Conservation (phyloP, 2,113 vertebrate genomes). For the Azemiops feae region DNA sequence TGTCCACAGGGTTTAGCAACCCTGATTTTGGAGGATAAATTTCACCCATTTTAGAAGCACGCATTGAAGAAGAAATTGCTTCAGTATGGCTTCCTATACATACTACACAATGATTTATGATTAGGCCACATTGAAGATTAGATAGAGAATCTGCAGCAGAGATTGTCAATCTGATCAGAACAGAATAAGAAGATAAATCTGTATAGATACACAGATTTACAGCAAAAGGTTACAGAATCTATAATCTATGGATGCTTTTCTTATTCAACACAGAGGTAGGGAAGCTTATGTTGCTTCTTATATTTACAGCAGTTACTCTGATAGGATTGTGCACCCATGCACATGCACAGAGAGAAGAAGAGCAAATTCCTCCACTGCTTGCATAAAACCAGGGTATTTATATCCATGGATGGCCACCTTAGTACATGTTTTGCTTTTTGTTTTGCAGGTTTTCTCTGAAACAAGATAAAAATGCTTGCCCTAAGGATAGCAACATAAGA, state of each 20-base stretch:
- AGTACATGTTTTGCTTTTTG: not conserved
- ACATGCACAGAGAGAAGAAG: not conserved
- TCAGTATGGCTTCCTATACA: not conserved
- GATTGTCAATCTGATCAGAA: not conserved
- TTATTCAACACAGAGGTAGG: not conserved
- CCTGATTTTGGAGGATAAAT: not conserved
- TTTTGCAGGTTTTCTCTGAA: conserved; percentile 12
- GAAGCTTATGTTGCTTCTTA: not conserved
- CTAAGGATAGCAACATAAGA: not conserved
- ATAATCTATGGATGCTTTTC: not conserved
- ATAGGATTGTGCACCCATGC: not conserved
- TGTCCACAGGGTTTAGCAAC: not conserved
- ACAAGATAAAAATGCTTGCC: not conserved
- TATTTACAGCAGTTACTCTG: not conserved
- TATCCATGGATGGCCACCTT: not conserved
- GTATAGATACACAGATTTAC: not conserved
- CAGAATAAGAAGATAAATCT: not conserved
- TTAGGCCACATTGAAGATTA: not conserved
- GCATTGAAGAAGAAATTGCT: not conserved
- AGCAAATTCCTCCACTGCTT: not conserved
- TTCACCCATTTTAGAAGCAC: not conserved
- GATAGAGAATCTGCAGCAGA: not conserved
- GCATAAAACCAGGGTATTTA: not conserved
- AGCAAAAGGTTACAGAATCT: not conserved
- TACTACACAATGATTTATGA: not conserved